Conservation (phyloP, 2,113 vertebrate species). For the Parus major region DNA sequence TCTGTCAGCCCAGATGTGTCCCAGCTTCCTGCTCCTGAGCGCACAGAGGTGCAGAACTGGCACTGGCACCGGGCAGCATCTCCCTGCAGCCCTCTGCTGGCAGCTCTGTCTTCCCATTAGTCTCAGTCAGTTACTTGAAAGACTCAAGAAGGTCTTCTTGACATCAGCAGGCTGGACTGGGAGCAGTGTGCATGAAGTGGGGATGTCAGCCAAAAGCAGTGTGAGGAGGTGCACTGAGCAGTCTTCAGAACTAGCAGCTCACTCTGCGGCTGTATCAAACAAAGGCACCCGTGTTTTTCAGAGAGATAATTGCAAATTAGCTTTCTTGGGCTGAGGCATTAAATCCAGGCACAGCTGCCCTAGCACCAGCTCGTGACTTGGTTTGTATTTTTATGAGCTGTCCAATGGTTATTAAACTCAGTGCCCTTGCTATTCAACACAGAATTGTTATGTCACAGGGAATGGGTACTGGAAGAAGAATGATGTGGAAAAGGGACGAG, state of each 20-base stretch:
- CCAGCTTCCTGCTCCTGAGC: rapidly evolving
- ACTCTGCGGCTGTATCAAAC: background rate
- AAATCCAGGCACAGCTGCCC: background rate
- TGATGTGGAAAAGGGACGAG: background rate
- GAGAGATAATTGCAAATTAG: background rate
- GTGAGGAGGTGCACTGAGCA: background rate
- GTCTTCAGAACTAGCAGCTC: rapidly evolving
- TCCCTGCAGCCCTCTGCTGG: background rate
- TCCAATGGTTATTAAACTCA: constrained; percentile 6
- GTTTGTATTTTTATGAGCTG: constrained; percentile 26
- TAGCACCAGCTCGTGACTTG: background rate
- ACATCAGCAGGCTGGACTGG: background rate
- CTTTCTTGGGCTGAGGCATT: background rate
- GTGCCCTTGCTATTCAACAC: background rate
- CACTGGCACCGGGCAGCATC: background rate
- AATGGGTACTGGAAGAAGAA: background rate
- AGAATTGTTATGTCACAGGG: background rate
- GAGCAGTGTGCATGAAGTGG: background rate
- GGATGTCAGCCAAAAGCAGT: background rate
- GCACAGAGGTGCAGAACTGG: background rate
- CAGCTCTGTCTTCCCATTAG: background rate
- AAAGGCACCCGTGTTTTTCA: background rate
- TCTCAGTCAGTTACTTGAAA: background rate
- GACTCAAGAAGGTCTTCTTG: background rate
- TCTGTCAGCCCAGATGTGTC: background rate